A percentile compares a stretch with the other conserved stretches of the same genome.
phyloP scores from a whole-genome alignment of 2,888 invertebrate species.

The Sphinx pinastri region DNA sequence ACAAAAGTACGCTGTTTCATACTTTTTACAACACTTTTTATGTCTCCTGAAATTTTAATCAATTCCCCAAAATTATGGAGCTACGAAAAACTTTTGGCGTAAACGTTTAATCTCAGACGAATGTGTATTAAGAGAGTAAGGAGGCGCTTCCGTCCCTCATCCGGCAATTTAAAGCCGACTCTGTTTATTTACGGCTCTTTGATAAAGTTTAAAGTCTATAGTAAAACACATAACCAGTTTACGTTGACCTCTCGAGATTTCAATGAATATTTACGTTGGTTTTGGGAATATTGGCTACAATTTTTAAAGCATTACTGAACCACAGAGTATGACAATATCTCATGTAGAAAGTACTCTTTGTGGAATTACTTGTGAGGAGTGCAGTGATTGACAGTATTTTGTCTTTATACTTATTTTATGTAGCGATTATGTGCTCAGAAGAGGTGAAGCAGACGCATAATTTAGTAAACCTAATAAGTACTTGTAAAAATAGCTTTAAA shows the following conservation, averaged over 20 bases:
- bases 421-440: too few relatives aligned
- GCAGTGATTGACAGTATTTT: too few relatives aligned
- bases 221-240: conserved; percentile 58
- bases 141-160: conserved; percentile 41
- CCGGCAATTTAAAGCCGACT: conserved; percentile 45
- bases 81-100: background rate
- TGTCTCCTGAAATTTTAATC: background rate
- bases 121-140: conserved; percentile 29
- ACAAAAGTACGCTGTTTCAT: background rate
- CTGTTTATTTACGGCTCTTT: conserved; percentile 69
- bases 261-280: conserved; percentile 16
- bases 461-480: too few relatives aligned
- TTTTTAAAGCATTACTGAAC: too few relatives aligned
- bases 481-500: too few relatives aligned
- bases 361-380: too few relatives aligned
- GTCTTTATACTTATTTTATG: too few relatives aligned
- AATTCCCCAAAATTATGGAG: background rate
- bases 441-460: too few relatives aligned
- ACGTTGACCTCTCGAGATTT: conserved; percentile 40
- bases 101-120: conserved; percentile 9
- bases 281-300: background rate
- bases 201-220: conserved; percentile 70
- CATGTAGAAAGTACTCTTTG: too few relatives aligned
- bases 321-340: too few relatives aligned
- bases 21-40: background rate